Conservation (phyloP, 2,797 vertebrate species). For the Gymnodraco acuticeps region DNA sequence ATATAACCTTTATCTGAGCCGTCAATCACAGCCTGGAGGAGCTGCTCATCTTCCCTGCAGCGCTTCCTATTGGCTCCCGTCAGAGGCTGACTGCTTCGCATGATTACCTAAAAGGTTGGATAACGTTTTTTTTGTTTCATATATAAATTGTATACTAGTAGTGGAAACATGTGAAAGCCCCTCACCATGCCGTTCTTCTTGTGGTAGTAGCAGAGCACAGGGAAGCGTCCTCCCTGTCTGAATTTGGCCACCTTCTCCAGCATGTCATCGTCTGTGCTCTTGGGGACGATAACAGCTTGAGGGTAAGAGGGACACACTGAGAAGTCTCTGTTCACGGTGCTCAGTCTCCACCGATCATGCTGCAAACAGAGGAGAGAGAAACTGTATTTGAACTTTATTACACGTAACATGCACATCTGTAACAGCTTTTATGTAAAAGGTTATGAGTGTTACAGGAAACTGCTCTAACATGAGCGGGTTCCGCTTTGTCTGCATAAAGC, state of each 20-base stretch:
- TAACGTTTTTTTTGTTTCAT: not conserved
- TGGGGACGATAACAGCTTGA: constrained; percentile 81
- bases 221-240: constrained; percentile 89
- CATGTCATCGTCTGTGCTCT: constrained; percentile 70
- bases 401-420: not conserved
- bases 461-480: not conserved
- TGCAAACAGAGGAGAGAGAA: constrained; percentile 55
- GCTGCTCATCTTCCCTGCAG: constrained; percentile 87
- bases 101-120: constrained; percentile 81
- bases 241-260: constrained; percentile 83
- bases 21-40: constrained; percentile 81
- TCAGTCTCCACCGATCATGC: constrained; percentile 89
- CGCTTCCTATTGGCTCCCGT: constrained; percentile 86
- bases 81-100: constrained; percentile 90
- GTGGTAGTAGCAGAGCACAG: constrained; percentile 90
- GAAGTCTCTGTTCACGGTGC: constrained; percentile 85
- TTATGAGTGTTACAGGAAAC: constrained; percentile 2
- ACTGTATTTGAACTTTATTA: not conserved
- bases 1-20: constrained; percentile 83
- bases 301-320: constrained; percentile 87
- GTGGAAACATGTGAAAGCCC: not conserved
- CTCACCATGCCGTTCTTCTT: constrained; percentile 83
- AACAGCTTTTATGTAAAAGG: not conserved
- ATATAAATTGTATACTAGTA: rapidly evolving
- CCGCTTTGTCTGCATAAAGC: too few species aligned